Base-by-base conservation (phyloP, 2,888 invertebrate genomes). In the Rhamnusium bicolor region DNA sequence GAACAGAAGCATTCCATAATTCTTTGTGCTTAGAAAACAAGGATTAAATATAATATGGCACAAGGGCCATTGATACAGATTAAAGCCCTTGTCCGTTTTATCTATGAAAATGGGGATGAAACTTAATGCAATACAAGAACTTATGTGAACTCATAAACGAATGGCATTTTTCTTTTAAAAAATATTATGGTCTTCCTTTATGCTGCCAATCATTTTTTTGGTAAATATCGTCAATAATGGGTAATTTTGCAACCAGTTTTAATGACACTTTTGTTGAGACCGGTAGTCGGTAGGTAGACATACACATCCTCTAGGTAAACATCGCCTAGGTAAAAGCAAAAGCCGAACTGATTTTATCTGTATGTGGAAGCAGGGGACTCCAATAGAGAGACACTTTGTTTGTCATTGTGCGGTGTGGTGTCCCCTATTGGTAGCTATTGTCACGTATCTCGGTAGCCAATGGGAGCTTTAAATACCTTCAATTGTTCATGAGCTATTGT, bases 1-100 rank as follows among this genome's bases (percentile, higher is more conserved):
- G 85, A 84, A 82, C 86, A 85, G 81, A 78, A 84, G 82, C 83
- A 81, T 84, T 85, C 63, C 84, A 85, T 85, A 85, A 86, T 86
- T 84, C 84, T 82, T 85, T 85, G 84, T 84, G 83, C 82, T 79
- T 76, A 79, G 79, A 79, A 79, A 79, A 79, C 80, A 77, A 80
- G 84, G 84, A 83, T 85, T 84, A 84, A 82, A 84, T 82, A 83
- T 84, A 81, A 81, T 81, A 81, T 82, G 78, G 79, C 76, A 80
- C 75, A 82, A 84, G 84, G 84, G 82, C 85, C 84, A 85, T 85
- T 84, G 84, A 84, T 85, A 84, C 81, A 84, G 83, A 84, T 83
- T 83, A 77, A 82, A 81, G 79, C 82, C 83, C 83, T 80, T 79
- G 81, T 82, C 81, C 81, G 81, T 78, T 83, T 78, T 82, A 78